Evolutionary conservation across 2,888 invertebrate genomes (phyloP).

Genomic region (Amiota communis): DNA sequence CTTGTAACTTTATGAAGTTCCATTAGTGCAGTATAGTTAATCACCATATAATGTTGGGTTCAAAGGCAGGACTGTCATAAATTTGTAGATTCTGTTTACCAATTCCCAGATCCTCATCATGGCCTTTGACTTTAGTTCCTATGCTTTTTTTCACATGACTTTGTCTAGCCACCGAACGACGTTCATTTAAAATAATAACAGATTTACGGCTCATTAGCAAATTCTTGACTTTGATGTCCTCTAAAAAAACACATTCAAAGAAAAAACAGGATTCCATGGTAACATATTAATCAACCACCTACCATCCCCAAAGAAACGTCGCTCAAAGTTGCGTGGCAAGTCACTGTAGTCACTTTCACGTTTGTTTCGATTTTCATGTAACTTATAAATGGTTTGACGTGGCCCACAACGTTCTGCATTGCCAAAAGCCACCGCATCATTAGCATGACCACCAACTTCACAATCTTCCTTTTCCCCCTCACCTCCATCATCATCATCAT

Average conservation of each 20-base stretch:
- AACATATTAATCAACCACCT: not conserved
- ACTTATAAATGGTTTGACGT: conserved; percentile 68
- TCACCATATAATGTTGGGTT: conserved; percentile 31
- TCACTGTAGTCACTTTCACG: conserved; percentile 68
- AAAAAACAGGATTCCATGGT: too few relatives aligned
- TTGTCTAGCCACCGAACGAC: conserved; percentile 61
- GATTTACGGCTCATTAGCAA: conserved; percentile 70
- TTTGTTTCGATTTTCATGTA: conserved; percentile 66
- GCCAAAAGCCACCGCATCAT: not conserved
- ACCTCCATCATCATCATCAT: conserved; percentile 55
- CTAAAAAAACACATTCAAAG: conserved; percentile 37
- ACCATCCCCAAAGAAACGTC: conserved; percentile 67
- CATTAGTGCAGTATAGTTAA: not conserved
- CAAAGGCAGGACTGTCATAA: conserved; percentile 55
- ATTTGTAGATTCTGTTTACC: conserved; percentile 50
- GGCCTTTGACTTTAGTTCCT: conserved; percentile 45
- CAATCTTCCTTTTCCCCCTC: conserved; percentile 48
- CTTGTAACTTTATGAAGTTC: not conserved
- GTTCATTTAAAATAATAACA: conserved; percentile 64
- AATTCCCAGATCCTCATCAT: conserved; percentile 52
- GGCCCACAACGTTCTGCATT: conserved; percentile 37
- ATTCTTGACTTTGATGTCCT: conserved; percentile 65
- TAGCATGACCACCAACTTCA: conserved; percentile 34
- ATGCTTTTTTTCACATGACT: not conserved
- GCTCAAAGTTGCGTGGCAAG: conserved; percentile 71